A percentile compares a stretch with the other conserved stretches of the same genome.
Conservation (phyloP, 2,797 vertebrate genomes). For the Pitangus sulphuratus region DNA sequence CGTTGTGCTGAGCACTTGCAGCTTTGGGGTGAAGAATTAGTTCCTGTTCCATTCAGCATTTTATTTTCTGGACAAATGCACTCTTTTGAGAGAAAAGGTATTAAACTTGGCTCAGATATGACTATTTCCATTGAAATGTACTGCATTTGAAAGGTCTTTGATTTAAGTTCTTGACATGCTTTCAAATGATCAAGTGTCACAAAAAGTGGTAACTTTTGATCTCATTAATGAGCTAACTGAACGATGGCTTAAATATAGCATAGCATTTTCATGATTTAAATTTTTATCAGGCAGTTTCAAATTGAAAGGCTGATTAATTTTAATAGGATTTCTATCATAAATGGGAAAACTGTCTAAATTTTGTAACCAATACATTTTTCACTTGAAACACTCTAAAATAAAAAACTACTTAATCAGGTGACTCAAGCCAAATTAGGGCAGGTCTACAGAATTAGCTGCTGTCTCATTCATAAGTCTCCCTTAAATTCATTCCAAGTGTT, state of each 20-base stretch:
- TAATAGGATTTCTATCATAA: slow-evolving; percentile 41
- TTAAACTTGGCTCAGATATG: slow-evolving; percentile 9
- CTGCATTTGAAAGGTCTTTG: slow-evolving; percentile 43
- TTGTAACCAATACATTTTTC: slow-evolving; percentile 42
- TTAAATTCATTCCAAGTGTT: background rate
- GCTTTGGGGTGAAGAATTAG: background rate
- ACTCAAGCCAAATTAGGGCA: background rate
- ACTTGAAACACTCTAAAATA: background rate
- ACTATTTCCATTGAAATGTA: slow-evolving; percentile 23
- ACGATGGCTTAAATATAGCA: slow-evolving; percentile 25
- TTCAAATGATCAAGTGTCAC: slow-evolving; percentile 59
- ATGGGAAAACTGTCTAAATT: slow-evolving; percentile 41
- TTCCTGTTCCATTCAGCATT: background rate
- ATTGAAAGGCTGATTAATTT: slow-evolving; percentile 51
- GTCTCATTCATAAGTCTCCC: background rate
- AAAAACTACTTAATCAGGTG: slow-evolving; percentile 17
- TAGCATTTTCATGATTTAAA: slow-evolving; percentile 48
- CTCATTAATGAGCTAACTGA: slow-evolving; percentile 58
- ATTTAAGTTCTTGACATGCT: slow-evolving; percentile 36
- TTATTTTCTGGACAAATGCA: slow-evolving; percentile 24
- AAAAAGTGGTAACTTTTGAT: slow-evolving; percentile 56
- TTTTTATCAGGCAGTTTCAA: slow-evolving; percentile 45
- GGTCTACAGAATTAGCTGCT: background rate
- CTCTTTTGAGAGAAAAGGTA: background rate
- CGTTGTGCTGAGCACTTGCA: background rate